Evolutionary conservation across 2,113 vertebrate species (phyloP).

Genomic region (Equus przewalskii): DNA sequence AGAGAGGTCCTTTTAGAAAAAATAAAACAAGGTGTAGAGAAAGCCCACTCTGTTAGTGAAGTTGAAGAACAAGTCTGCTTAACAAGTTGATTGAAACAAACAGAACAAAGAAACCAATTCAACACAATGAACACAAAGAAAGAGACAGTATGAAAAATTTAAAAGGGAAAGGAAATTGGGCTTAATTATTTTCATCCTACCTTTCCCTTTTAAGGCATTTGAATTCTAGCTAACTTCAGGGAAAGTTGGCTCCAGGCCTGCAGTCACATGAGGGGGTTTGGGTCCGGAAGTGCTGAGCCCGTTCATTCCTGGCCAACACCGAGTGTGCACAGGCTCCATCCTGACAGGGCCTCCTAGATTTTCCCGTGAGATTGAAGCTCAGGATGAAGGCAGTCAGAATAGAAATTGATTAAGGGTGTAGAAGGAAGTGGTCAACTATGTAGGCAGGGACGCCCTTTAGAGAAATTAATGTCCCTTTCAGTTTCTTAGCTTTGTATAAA

Average conservation of each 20-base stretch:
- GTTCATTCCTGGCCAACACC: no score
- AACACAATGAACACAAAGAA: background rate
- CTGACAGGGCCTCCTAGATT: background rate
- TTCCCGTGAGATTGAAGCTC: background rate
- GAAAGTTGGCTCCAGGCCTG: background rate
- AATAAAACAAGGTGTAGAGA: background rate
- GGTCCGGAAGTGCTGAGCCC: background rate
- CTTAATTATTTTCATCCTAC: constrained; percentile 1
- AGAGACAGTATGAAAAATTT: background rate
- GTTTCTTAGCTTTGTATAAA: background rate
- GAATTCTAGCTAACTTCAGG: background rate
- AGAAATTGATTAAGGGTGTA: background rate
- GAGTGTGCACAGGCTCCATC: background rate
- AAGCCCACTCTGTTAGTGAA: background rate
- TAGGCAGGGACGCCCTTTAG: background rate
- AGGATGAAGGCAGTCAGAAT: background rate
- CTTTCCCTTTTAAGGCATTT: constrained; percentile 47
- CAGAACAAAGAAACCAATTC: constrained; percentile 9
- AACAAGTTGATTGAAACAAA: background rate
- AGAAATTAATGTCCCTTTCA: constrained; percentile 20
- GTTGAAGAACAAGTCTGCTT: background rate
- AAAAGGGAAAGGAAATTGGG: background rate
- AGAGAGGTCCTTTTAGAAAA: background rate
- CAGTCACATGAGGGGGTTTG: background rate
- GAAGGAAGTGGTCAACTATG: background rate